Conservation (phyloP, 2,797 vertebrate genomes). For the Microctenopoma lineatum region DNA sequence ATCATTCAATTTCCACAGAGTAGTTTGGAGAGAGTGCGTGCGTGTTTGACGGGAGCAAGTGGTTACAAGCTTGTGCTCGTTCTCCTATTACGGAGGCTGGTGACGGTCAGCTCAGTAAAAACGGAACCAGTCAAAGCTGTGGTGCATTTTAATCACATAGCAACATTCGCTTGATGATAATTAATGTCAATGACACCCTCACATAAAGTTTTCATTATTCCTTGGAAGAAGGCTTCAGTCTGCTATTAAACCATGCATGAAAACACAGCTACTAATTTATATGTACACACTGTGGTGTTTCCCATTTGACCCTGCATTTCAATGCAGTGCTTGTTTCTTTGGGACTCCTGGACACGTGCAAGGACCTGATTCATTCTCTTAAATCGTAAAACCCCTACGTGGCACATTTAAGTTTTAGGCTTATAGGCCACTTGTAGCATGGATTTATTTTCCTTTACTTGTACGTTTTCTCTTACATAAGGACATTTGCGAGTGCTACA, state of each 20-base stretch:
- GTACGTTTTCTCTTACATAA: not conserved
- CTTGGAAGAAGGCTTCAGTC: slow-evolving; percentile 20
- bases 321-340: slow-evolving; percentile 8
- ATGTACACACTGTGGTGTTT: slow-evolving; percentile 14
- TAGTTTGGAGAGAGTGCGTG: slow-evolving; percentile 29
- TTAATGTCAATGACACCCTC: slow-evolving; percentile 50
- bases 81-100: slow-evolving; percentile 58
- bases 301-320: slow-evolving; percentile 25
- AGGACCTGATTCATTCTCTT: not conserved
- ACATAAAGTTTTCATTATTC: slow-evolving; percentile 36
- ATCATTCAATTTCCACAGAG: slow-evolving; percentile 74
- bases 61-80: slow-evolving; percentile 46
- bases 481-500: not conserved
- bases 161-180: slow-evolving; percentile 51
- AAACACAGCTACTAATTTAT: slow-evolving; percentile 3
- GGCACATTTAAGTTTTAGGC: not conserved
- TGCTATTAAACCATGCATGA: slow-evolving; percentile 8
- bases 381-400: not conserved
- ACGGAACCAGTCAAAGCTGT: slow-evolving; percentile 43
- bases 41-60: slow-evolving; percentile 40
- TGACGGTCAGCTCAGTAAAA: slow-evolving; percentile 68
- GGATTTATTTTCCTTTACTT: not conserved
- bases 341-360: not conserved
- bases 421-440: not conserved
- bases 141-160: slow-evolving; percentile 51